Percentiles rank a stretch among this genome's conserved stretches.
These are phyloP conservation scores for Asbolus verrucosus DNA, from an alignment of 1,140 invertebrate genomes.

Conservation along the genomic window DNA sequence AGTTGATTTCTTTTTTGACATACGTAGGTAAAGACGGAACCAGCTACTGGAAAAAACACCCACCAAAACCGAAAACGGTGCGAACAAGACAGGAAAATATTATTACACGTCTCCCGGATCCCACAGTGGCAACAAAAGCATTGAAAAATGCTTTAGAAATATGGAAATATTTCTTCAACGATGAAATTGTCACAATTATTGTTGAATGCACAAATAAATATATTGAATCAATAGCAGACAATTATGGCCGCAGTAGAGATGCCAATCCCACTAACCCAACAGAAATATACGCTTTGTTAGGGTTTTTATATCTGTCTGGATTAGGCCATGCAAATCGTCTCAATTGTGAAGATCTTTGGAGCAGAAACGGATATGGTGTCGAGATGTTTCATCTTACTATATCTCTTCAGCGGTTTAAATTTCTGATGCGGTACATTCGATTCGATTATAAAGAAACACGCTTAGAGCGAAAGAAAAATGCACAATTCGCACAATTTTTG, in stretches of 20 bases:
- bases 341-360: constrained; percentile 49
- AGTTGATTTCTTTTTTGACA: too few relatives aligned
- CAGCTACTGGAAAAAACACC: not conserved
- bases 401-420: constrained; percentile 59
- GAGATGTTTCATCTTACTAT: constrained; percentile 60
- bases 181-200: constrained; percentile 24
- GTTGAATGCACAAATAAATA: constrained; percentile 37
- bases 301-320: not conserved
- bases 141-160: not conserved
- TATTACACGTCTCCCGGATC: not conserved
- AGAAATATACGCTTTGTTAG: not conserved
- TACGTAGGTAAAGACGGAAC: not conserved
- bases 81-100: not conserved
- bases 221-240: constrained; percentile 27
- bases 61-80: not conserved
- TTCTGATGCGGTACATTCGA: constrained; percentile 54
- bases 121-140: not conserved
- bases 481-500: constrained; percentile 60
- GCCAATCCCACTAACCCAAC: constrained; percentile 13
- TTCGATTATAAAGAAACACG: constrained; percentile 41
- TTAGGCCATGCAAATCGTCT: not conserved
- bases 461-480: constrained; percentile 55
- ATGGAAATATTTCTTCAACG: constrained; percentile 25
- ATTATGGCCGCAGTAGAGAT: constrained; percentile 40
- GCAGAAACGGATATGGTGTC: constrained; percentile 57